A percentile compares a stretch with the other conserved stretches of the same genome.
These are phyloP conservation scores for Pteromalus puparum DNA, from an alignment of 1,140 invertebrate species.

Conservation along the genomic window DNA sequence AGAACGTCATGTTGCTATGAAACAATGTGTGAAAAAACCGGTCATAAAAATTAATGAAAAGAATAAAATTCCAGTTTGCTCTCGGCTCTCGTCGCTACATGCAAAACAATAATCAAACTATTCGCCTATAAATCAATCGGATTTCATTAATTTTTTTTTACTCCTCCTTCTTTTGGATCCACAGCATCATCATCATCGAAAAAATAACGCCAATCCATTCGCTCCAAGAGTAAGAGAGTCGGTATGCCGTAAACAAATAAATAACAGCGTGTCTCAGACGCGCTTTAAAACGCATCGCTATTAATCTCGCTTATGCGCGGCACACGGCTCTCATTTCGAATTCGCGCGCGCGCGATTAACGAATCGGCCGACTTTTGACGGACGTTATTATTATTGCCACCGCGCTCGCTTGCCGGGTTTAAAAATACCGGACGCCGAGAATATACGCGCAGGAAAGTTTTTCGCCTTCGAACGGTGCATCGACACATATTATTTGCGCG, in stretches of 20 bases:
- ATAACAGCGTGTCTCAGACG: constrained; percentile 22
- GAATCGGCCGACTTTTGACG: constrained; percentile 18
- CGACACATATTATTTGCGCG: not conserved
- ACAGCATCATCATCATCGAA: not conserved
- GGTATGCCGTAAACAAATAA: constrained; percentile 39
- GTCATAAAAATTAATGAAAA: constrained; percentile 25
- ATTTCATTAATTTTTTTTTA: constrained; percentile 36
- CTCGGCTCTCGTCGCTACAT: no score
- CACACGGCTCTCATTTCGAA: not conserved
- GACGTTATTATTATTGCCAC: constrained; percentile 9
- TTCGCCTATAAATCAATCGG: constrained; percentile 28
- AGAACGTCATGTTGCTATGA: not conserved
- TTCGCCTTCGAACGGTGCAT: constrained; percentile 16
- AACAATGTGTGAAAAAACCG: not conserved
- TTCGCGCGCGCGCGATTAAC: constrained; percentile 22
- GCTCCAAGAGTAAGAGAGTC: not conserved
- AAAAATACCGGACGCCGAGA: not conserved
- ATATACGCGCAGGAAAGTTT: constrained; percentile 1
- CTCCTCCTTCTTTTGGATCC: not conserved
- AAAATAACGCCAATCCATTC: constrained; percentile 6
- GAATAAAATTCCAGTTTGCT: constrained; percentile 22
- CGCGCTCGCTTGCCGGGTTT: not conserved
- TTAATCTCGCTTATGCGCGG: constrained; percentile 35
- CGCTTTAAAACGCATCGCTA: constrained; percentile 31
- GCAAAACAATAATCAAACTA: not conserved